phyloP scores from a whole-genome alignment of 1,140 invertebrate genomes.

The Bombus difficillimus region DNA sequence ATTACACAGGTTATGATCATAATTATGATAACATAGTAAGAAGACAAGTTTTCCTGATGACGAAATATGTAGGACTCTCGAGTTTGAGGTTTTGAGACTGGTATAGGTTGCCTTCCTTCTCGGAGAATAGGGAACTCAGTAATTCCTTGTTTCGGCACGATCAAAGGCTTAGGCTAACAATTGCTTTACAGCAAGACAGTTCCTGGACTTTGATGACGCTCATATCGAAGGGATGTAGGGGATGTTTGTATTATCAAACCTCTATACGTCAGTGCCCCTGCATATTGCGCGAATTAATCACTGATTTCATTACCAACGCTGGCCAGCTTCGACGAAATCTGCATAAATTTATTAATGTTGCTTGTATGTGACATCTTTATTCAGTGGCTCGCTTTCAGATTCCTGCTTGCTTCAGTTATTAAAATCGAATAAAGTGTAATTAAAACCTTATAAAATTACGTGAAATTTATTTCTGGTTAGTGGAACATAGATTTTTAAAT shows the following conservation, averaged over 20 bases:
- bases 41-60: too few species aligned
- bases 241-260: slow-evolving; percentile 20
- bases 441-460: too few species aligned
- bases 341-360: slow-evolving; percentile 27
- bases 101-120: not conserved
- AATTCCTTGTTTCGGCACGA: not conserved
- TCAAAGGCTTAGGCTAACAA: slow-evolving; percentile 38
- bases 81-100: not conserved
- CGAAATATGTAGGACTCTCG: too few species aligned
- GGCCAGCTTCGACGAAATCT: not conserved
- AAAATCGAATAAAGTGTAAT: too few species aligned
- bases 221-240: slow-evolving; percentile 1
- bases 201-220: not conserved
- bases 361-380: not conserved
- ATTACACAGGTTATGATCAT: too few species aligned
- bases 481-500: too few species aligned
- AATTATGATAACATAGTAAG: too few species aligned
- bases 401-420: too few species aligned
- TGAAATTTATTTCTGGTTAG: too few species aligned
- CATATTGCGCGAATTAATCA: slow-evolving; percentile 34
- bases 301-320: slow-evolving; percentile 26
- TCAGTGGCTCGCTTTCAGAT: too few species aligned
- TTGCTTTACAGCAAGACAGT: slow-evolving; percentile 19
- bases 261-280: not conserved
- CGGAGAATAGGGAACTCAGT: not conserved